Percentiles rank a stretch among this genome's conserved stretches.
phyloP scores from a whole-genome alignment of 2,113 vertebrate genomes.

The Cyphomyrus plagiostoma region DNA sequence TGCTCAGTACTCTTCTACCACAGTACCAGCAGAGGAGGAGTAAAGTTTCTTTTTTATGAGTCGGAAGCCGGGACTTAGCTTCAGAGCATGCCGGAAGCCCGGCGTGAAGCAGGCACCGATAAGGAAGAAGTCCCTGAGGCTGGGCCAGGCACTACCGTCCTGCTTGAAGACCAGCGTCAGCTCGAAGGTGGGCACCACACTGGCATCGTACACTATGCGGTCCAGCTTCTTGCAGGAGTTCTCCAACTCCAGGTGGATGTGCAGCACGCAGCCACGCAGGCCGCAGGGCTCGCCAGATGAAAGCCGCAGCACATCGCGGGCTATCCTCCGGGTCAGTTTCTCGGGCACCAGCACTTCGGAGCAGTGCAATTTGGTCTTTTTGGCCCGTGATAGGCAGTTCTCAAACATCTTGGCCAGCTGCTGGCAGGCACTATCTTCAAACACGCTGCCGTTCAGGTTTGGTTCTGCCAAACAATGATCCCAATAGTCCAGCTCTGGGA shows the following conservation, averaged over 20 bases:
- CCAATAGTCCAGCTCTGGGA: conserved; percentile 71
- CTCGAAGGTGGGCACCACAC: conserved; percentile 78
- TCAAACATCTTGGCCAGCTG: conserved; percentile 71
- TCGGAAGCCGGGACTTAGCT: conserved; percentile 74
- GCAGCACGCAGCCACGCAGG: conserved; percentile 70
- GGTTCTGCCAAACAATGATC: conserved; percentile 63
- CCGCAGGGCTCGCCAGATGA: conserved; percentile 74
- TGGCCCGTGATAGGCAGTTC: conserved; percentile 71
- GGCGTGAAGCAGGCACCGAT: conserved; percentile 67
- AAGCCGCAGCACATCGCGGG: conserved; percentile 66
- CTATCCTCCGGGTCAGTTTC: conserved; percentile 67
- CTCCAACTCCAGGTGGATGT: conserved; percentile 66
- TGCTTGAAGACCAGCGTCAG: conserved; percentile 80
- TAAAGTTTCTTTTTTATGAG: conserved; percentile 79
- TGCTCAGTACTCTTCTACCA: conserved; percentile 70
- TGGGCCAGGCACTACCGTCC: conserved; percentile 68
- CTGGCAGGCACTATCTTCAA: conserved; percentile 65
- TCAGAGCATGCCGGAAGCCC: conserved; percentile 59
- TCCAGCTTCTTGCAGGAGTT: conserved; percentile 69
- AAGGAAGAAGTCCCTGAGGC: conserved; percentile 70
- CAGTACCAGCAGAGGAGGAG: conserved; percentile 66
- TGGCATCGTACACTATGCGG: conserved; percentile 66
- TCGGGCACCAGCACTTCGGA: conserved; percentile 75
- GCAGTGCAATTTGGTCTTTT: conserved; percentile 71
- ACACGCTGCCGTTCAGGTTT: conserved; percentile 52